Percentiles rank a stretch among this genome's conserved stretches.
Evolutionary conservation across 2,113 vertebrate genomes (phyloP).

Genomic region (Mustela lutreola): DNA sequence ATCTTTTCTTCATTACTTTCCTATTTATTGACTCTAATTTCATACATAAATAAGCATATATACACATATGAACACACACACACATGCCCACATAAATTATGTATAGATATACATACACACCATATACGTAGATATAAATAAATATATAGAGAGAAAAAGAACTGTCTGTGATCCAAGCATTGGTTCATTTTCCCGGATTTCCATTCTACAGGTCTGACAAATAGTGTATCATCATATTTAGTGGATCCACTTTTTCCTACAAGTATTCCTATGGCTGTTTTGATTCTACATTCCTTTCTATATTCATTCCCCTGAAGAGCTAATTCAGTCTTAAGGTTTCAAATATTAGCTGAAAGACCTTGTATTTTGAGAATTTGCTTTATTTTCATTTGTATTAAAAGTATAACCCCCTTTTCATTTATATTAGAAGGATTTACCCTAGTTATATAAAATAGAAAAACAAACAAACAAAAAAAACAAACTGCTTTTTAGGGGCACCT

Average conservation of each 20-base stretch:
- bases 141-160: not conserved
- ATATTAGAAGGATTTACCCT: conserved; percentile 5
- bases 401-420: conserved; percentile 10
- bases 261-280: not conserved
- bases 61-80: not conserved
- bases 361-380: conserved; percentile 44
- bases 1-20: not conserved
- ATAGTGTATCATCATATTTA: not conserved
- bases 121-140: not conserved
- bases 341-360: not conserved
- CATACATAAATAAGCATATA: not conserved
- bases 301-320: not conserved
- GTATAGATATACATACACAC: not conserved
- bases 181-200: not conserved
- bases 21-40: not conserved
- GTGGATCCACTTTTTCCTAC: not conserved
- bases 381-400: conserved; percentile 53
- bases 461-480: not conserved
- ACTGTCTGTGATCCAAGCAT: not conserved
- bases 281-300: not conserved
- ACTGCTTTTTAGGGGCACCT: not conserved
- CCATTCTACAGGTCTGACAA: not conserved
- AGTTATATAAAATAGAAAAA: not conserved
- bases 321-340: conserved; percentile 36
- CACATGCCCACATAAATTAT: not conserved